Conservation (phyloP, 92 coral and sea anemone genomes). For the Porites cylindrica region DNA sequence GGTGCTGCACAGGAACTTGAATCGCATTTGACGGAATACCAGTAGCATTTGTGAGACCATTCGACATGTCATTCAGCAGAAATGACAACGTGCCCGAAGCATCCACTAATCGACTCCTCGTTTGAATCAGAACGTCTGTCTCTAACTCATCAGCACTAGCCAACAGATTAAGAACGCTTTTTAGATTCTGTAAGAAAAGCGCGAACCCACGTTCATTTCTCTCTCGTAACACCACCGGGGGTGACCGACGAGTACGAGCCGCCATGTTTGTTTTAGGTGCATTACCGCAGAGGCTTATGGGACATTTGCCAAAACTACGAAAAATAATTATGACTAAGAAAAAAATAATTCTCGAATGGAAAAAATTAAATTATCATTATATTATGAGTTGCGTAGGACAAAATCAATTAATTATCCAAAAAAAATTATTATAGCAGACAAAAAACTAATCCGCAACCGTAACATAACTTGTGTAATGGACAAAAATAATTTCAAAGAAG, state of each 20-base stretch:
- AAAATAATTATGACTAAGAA: not conserved
- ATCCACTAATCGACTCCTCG: slow-evolving; percentile 38
- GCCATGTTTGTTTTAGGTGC: not conserved
- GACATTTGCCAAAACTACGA: not conserved
- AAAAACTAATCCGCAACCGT: too few relatives aligned
- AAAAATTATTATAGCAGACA: too few relatives aligned
- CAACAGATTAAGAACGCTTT: slow-evolving; percentile 43
- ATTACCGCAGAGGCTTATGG: not conserved
- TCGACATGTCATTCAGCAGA: too few relatives aligned
- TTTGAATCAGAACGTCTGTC: slow-evolving; percentile 53
- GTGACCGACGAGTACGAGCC: not conserved
- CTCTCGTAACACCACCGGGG: slow-evolving; percentile 28
- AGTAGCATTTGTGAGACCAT: too few relatives aligned
- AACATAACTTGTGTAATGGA: too few relatives aligned
- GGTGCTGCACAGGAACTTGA: slow-evolving; percentile 20
- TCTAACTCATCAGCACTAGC: slow-evolving; percentile 24
- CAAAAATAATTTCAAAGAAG: too few relatives aligned
- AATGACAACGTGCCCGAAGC: too few relatives aligned
- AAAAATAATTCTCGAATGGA: too few relatives aligned
- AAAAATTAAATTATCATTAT: too few relatives aligned
- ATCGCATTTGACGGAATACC: slow-evolving; percentile 20
- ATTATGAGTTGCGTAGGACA: too few relatives aligned
- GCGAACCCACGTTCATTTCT: slow-evolving; percentile 41
- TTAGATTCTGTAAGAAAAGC: slow-evolving; percentile 50
- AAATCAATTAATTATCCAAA: too few relatives aligned